Base-by-base conservation (phyloP, 2,797 vertebrate genomes). In the Poecilia gillii region DNA sequence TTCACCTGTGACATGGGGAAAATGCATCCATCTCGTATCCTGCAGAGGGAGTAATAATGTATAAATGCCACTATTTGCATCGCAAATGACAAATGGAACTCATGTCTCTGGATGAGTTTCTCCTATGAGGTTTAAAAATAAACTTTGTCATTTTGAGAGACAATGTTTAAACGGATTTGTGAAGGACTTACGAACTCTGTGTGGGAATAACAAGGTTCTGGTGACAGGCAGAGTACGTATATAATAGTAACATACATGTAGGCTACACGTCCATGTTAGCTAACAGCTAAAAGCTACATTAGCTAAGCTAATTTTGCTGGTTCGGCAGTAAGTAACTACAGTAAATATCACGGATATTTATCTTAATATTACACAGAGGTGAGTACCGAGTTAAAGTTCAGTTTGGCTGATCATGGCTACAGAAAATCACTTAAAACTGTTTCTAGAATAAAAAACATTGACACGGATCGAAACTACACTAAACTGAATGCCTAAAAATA, bases 1-100 rank as follows among this genome's bases (percentile, higher is more conserved):
- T 73, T 84, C 82, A 89, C 87, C 86, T 77, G 66, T 87, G 86
- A 85, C 79, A 73, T 49, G 8, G 36, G 46, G 73, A 25, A 70
- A 78, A 86, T 81, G 25, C 72, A 75, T 84, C 80, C 12, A 59
- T 75, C 36, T 81, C 70, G 62, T 73, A 3, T 71, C 68, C 72
- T 57, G 2, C 49, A 39, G 71, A 46, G n/a, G 33, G 41, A 47
- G 47, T 71, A 76, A 74, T 20, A 6, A 8, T 31, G 20, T 33
- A 68, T 41, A 36, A 76, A 85, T 73, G 68, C 16, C 46, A 64
- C n/a, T 36, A 57, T 59, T 71, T 83, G 74, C n/a, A 80, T 68
- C n/a, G 23, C 2, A 83, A 72, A 76, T 73, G 33, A 49, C 12
- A 36, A 20, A 55, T 66, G 3, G 0, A 73, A 76, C 12, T 64